These are phyloP conservation scores for Lissonota sp. DNA, from an alignment of 2,888 invertebrate species.

Conservation along the genomic window DNA sequence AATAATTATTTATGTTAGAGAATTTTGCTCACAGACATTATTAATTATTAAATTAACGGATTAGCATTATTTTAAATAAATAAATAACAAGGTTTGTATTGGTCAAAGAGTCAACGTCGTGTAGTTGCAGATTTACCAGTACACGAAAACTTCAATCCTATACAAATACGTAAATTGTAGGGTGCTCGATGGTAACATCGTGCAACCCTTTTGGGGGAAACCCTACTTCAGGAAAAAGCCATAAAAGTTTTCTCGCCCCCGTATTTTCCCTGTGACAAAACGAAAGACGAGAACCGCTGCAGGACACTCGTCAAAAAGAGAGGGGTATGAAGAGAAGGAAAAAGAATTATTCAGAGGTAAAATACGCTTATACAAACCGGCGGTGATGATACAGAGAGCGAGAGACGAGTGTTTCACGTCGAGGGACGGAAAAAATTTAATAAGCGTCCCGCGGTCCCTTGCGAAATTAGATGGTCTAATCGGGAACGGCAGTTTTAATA, in stretches of 20 bases:
- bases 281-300: conserved; percentile 27
- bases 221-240: conserved; percentile 51
- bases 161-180: conserved; percentile 18
- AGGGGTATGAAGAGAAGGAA: neutral
- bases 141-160: conserved; percentile 33
- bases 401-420: conserved; percentile 17
- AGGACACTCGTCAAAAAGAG: conserved; percentile 53
- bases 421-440: conserved; percentile 70
- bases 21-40: no score
- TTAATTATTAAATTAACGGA: no score
- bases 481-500: conserved; percentile 74
- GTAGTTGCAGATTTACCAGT: conserved; percentile 21
- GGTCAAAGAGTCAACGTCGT: conserved; percentile 48
- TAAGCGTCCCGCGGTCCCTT: conserved; percentile 58
- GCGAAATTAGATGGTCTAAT: conserved; percentile 75
- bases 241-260: conserved; percentile 63
- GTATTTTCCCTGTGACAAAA: conserved; percentile 19
- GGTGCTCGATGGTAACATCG: conserved; percentile 29
- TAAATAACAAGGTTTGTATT: conserved; percentile 14
- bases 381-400: neutral
- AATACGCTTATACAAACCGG: conserved; percentile 47
- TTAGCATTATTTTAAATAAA: no score
- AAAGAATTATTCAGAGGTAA: conserved; percentile 48
- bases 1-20: no score
- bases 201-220: conserved; percentile 62